Evolutionary conservation across 2,113 vertebrate genomes (phyloP), one percentile per base, ranked within the genome.

Genomic region (Morone chrysops): DNA sequence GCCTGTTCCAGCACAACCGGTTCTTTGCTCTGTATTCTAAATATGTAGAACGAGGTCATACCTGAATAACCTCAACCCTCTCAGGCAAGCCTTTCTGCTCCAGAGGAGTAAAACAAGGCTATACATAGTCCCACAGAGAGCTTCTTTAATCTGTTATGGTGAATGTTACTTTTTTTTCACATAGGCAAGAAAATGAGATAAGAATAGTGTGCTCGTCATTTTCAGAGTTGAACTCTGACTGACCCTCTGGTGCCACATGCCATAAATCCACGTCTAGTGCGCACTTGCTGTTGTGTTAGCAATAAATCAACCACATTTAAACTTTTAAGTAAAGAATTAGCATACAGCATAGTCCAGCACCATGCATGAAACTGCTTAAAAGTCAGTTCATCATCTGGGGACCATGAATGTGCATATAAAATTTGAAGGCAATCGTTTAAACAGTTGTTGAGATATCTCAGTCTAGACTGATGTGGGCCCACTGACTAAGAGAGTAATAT

Each of bases 21-120:
- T 93, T 92, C 87, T 80, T 43, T 78, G 80, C 83, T 84, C 80
- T 74, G 78, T 54, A 87, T 88, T 91, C 83, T 90, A 82, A 90
- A 89, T 88, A 92, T 89, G 86, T 90, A 86, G 86, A 92, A 89
- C 47, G 25, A 92, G 89, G 92, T 92, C 92, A 85, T 81, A 87
- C 80, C 87, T 91, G 87, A 87, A 81, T 82, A 83, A 92, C 86
- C 88, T 72, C 70, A 76, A 50, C 45, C 68, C 82, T 81, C 85
- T 50, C 53, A 75, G 80, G 85, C 68, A 53, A 81, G 65, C 38
- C 71, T 79, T 71, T 47, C 63, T 76, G 70, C 81, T 87, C 82
- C 75, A 90, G 36, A 79, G 57, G 78, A 81, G 2, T 79, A 62
- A 80, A 87, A 87, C 61, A 87, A 70, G 74, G 80, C 77, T 84